A percentile compares a stretch with the other conserved stretches of the same genome.
Evolutionary conservation across 2,113 vertebrate genomes (phyloP).

Genomic region (Struthidea cinerea): DNA sequence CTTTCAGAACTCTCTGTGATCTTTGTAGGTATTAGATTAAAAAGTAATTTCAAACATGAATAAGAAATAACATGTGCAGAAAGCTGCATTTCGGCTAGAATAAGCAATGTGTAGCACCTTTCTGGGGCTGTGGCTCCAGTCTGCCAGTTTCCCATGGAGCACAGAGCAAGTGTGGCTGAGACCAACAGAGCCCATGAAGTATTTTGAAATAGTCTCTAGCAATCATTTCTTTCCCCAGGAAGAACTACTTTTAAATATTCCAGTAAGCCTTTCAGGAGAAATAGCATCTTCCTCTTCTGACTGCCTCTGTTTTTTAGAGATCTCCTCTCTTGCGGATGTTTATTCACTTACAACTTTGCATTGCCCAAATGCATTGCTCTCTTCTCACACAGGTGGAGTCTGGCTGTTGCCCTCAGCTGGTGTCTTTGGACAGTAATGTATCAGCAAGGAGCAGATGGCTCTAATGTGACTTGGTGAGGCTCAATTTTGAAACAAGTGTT

Average conservation of each 20-base stretch:
- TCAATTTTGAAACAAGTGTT: background rate
- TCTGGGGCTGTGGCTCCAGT: background rate
- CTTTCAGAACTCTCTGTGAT: background rate
- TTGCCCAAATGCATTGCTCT: background rate
- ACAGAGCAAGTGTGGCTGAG: background rate
- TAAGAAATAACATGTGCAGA: background rate
- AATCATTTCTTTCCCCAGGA: background rate
- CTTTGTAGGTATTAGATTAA: background rate
- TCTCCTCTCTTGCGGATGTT: background rate
- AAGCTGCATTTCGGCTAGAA: background rate
- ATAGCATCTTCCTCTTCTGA: background rate
- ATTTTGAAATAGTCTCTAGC: background rate
- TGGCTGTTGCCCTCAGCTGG: background rate
- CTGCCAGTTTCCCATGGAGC: background rate
- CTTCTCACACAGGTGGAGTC: background rate
- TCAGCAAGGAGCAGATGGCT: background rate
- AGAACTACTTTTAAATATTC: background rate
- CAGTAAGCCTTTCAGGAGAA: background rate
- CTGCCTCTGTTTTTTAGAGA: background rate
- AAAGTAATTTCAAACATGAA: conserved; percentile 13
- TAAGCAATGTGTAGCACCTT: background rate
- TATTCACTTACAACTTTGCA: background rate
- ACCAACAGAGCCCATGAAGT: background rate
- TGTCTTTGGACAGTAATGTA: background rate
- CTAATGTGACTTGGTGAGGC: background rate